Percentiles rank a stretch among this genome's conserved stretches.
Evolutionary conservation across 2,888 invertebrate species (phyloP).

Genomic region (Perizoma flavofasciatum): DNA sequence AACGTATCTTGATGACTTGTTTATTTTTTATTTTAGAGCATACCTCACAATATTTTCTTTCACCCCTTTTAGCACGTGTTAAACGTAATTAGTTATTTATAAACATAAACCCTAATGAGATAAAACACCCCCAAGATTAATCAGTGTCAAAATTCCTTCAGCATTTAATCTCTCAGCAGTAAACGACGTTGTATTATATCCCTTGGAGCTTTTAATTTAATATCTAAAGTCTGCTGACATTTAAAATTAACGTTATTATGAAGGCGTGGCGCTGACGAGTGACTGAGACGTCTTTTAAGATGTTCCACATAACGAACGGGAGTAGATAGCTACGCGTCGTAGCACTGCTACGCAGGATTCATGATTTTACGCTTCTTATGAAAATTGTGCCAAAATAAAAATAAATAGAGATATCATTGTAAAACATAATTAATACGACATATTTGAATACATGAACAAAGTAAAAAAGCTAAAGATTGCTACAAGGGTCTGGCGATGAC

Average conservation of each 20-base stretch:
- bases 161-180: constrained; percentile 23
- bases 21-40: no score
- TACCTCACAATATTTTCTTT: no score
- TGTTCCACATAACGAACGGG: background rate
- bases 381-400: no score
- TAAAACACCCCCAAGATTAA: constrained; percentile 25
- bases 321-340: constrained; percentile 16
- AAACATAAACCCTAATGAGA: constrained; percentile 22
- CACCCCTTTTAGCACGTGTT: background rate
- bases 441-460: no score
- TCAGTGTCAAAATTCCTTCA: constrained; percentile 29
- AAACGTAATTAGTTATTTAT: constrained; percentile 3
- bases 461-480: no score
- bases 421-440: no score
- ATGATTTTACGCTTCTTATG: background rate
- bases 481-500: no score
- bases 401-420: no score
- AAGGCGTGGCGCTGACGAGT: constrained; percentile 25
- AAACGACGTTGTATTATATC: constrained; percentile 22
- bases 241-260: constrained; percentile 35
- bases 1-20: background rate
- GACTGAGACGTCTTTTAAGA: constrained; percentile 6
- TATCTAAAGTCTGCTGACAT: constrained; percentile 32
- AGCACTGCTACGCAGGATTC: constrained; percentile 25
- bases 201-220: constrained; percentile 28